Base-by-base conservation (phyloP, 1,140 invertebrate genomes). In the Drusus annulatus region DNA sequence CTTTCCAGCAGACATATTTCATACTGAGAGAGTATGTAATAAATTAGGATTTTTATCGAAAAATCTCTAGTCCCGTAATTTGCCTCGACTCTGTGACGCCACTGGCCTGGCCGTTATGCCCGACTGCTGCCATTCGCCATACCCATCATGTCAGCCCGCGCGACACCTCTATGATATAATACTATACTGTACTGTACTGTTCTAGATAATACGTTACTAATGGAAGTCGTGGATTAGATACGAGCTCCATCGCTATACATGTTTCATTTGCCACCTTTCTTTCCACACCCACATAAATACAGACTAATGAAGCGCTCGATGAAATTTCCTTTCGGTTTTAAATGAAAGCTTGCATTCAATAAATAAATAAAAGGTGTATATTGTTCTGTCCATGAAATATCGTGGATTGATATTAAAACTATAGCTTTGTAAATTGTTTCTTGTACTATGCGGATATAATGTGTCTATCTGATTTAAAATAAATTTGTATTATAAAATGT, bases 361-460 rank as follows among this genome's bases (percentile, higher is more conserved):
- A 87, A 87, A 88, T 74, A 87, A 87, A 36, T 56, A 86, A 88
- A 88, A 88, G 88, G 89, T 90, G 89, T 88, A 90, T 90, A 90
- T 89, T 90, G 89, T 90, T 90, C 89, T 89, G 80, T 90, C 75
- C 69, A 62, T 80, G 73, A 79, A 82, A 82, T 82, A 89, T 90
- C 80, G 76, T 81, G 50, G 56, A 75, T 89, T 89, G 89, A 90
- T 90, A 90, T 90, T 90, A 89, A 88, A 89, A 89, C 88, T 89
- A 89, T 89, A 89, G 89, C 89, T 90, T 90, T 90, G 88, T 90
- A 90, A 88, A 90, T 90, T 90, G 88, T 89, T 90, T 90, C 87
- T 90, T 88, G 88, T 89, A 80, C 75, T 89, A 77, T 89, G 88
- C 88, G 88, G 89, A 89, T 78, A 89, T 78, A 89, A 87, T 89